A percentile compares a stretch with the other conserved stretches of the same genome.
Evolutionary conservation across 2,113 vertebrate genomes (phyloP).

Genomic region (Rhineura floridana): DNA sequence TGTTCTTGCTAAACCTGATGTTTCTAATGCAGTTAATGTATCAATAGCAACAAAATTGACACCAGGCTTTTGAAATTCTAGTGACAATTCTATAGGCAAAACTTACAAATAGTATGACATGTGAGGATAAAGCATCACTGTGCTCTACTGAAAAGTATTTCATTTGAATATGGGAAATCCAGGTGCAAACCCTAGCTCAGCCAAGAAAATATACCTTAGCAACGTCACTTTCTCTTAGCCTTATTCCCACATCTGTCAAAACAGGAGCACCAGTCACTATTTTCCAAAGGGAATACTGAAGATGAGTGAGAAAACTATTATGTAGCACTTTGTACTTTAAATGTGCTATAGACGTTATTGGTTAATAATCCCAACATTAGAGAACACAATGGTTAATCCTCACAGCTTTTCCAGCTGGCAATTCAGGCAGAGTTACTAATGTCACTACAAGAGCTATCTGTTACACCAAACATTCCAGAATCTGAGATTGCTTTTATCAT

Average conservation of each 20-base stretch:
- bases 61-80: neutral
- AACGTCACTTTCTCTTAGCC: neutral
- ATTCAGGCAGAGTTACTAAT: neutral
- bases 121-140: neutral
- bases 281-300: neutral
- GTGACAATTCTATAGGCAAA: neutral
- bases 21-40: neutral
- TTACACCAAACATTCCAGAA: neutral
- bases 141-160: neutral
- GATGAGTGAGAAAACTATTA: neutral
- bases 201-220: neutral
- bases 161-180: neutral
- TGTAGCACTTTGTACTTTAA: neutral
- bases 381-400: too few species aligned
- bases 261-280: neutral
- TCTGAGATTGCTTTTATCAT: neutral
- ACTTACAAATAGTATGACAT: neutral
- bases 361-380: neutral
- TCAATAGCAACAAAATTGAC: neutral
- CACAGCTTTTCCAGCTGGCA: neutral
- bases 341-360: neutral
- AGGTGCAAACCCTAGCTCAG: neutral
- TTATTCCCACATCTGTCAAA: neutral
- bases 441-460: neutral
- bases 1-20: neutral